These are phyloP conservation scores for Sesia bembeciformis DNA, from an alignment of 2,888 invertebrate species.

Conservation along the genomic window DNA sequence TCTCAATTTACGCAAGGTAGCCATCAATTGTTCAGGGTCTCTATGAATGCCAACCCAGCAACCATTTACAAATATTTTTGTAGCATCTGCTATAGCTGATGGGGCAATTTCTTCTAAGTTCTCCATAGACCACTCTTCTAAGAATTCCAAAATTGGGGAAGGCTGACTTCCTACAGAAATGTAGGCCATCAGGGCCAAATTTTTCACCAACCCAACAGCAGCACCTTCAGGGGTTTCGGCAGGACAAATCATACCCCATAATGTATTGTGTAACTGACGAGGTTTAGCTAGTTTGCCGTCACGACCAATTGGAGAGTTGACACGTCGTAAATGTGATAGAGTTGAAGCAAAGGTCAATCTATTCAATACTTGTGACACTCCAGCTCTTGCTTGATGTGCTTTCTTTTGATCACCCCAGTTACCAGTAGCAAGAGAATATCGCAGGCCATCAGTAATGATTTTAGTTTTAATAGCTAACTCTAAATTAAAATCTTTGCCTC, in stretches of 20 bases:
- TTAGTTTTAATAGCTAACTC: constrained; percentile 97
- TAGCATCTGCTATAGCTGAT: constrained; percentile 98
- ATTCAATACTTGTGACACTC: constrained; percentile 98
- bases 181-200: constrained; percentile 99
- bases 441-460: constrained; percentile 97
- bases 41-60: constrained; percentile 99
- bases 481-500: constrained; percentile 98
- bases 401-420: constrained; percentile 99
- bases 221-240: constrained; percentile 99
- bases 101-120: constrained; percentile 99
- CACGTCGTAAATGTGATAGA: constrained; percentile 96
- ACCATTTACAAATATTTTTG: constrained; percentile 99
- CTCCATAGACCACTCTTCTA: constrained; percentile 99
- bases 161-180: constrained; percentile 99
- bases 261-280: constrained; percentile 97
- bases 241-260: constrained; percentile 99
- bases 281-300: constrained; percentile 99
- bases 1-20: constrained; percentile 94
- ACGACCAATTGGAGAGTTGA: constrained; percentile 99
- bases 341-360: constrained; percentile 99
- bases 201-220: constrained; percentile 97
- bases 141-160: constrained; percentile 99
- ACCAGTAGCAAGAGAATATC: constrained; percentile 98
- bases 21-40: constrained; percentile 99
- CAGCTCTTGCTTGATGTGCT: constrained; percentile 98